Base-by-base conservation (phyloP, 2,888 invertebrate genomes). In the Micoletzkya japonica region DNA sequence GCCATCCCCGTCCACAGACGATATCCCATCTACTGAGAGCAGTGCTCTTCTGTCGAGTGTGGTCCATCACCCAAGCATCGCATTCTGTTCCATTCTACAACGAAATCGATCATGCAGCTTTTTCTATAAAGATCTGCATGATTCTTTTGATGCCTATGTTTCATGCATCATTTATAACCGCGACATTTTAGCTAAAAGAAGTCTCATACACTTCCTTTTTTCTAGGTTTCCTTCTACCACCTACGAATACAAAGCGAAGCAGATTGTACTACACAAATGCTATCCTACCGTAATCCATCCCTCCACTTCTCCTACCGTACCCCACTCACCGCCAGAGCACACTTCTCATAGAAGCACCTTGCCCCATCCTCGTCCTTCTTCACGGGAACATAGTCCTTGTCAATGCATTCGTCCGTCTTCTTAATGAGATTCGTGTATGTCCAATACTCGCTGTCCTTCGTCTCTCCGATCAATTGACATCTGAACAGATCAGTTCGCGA, bases 11-110 rank as follows among this genome's bases (percentile, higher is more conserved):
- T 39, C 79, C 77, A 64, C 85, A 85, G 6, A 80, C 80, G 39
- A 85, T 80, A 49, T 84, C 82, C 85, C 85, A 85, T 59, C 80
- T 74, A 34, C 83, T 76, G 20, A 82, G 70, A 17, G 85, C 85
- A 6, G 84, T 76, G 59, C 78, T 76, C 32, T 74, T 73, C 26
- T 82, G 81, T 58, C 75, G 72, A 1, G 77, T 74, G n/a, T 74
- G 74, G 67, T 85, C 81, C 66, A 78, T 85, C 34, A 83, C 75
- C 57, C 75, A 80, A 7, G 78, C 74, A 26, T 70, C 28, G 49
- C 52, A 68, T 3, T 20, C 10, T 44, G 44, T 44, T 44, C 44
- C 20, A 44, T 44, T 44, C 20, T 44, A 10, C 44, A 44, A 44
- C 10, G 20, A 44, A 20, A 44, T 44, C 10, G 44, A 44, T 14